phyloP scores from a whole-genome alignment of 1,140 invertebrate species.

The Chionoecetes opilio region DNA sequence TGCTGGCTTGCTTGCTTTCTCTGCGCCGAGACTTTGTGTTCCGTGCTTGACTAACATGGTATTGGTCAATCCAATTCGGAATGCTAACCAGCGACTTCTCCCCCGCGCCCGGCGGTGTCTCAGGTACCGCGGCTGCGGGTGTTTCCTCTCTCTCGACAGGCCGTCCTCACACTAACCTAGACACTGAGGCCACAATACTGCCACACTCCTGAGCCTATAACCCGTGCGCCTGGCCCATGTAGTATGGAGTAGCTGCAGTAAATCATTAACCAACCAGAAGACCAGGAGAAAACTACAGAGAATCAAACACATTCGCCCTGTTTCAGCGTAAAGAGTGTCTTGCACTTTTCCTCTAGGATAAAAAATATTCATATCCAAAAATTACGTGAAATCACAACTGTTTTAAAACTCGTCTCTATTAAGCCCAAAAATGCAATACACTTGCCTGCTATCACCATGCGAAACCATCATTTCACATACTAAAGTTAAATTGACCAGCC shows the following conservation, averaged over 20 bases:
- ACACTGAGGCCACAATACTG: neutral
- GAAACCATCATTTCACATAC: too few species aligned
- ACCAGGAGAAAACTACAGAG: neutral
- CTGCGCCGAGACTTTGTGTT: neutral
- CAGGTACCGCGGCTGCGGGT: neutral
- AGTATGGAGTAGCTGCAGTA: neutral
- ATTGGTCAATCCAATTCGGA: neutral
- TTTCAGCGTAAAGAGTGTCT: too few species aligned
- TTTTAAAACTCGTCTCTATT: too few species aligned
- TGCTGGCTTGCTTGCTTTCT: constrained; percentile 3
- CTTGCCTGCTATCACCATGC: too few species aligned
- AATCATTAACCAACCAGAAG: neutral
- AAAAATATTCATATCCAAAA: too few species aligned
- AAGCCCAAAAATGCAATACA: too few species aligned
- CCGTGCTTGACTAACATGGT: constrained; percentile 5
- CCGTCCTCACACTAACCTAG: neutral
- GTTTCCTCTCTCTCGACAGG: neutral
- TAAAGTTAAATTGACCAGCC: too few species aligned
- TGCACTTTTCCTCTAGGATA: too few species aligned
- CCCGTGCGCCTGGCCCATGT: neutral
- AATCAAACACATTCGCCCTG: too few species aligned
- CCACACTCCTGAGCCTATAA: neutral
- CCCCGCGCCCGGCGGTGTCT: neutral
- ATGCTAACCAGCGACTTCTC: neutral
- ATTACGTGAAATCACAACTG: too few species aligned